Evolutionary conservation across 2,888 invertebrate genomes (phyloP).

Genomic region (Octonoba sinensis): DNA sequence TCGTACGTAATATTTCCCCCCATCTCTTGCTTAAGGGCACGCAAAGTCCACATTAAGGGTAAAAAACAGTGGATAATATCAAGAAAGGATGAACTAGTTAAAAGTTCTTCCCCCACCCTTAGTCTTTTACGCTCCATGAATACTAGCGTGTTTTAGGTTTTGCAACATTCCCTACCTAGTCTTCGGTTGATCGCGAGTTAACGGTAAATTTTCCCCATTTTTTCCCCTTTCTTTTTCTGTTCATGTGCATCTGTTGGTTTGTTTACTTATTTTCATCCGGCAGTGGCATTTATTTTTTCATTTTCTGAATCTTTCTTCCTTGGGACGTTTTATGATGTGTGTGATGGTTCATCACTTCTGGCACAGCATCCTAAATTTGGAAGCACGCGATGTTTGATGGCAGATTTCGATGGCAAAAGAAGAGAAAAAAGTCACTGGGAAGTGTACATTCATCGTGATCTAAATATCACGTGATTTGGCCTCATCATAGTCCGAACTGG

Average conservation of each 20-base stretch:
- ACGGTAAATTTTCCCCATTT: constrained; percentile 39
- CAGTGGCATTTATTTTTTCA: neutral
- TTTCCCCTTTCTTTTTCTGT: constrained; percentile 8
- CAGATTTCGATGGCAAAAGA: constrained; percentile 39
- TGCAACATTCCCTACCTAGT: constrained; percentile 1
- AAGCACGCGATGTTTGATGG: constrained; percentile 40
- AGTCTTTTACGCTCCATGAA: constrained; percentile 33
- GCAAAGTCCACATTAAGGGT: constrained; percentile 47
- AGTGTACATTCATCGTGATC: constrained; percentile 37
- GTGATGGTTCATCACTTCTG: constrained; percentile 45
- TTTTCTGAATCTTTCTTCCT: neutral
- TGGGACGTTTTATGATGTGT: constrained; percentile 35
- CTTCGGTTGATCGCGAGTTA: constrained; percentile 50
- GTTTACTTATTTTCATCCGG: constrained; percentile 22
- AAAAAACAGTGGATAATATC: constrained; percentile 50
- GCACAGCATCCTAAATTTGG: neutral
- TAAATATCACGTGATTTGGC: too few species aligned
- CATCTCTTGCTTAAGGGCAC: constrained; percentile 34
- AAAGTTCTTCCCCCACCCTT: constrained; percentile 30
- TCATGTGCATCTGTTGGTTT: constrained; percentile 9
- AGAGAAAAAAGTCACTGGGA: constrained; percentile 14
- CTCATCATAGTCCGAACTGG: too few species aligned
- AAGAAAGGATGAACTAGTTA: constrained; percentile 57
- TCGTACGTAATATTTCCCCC: constrained; percentile 41
- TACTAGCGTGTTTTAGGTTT: constrained; percentile 29